A percentile compares a stretch with the other conserved stretches of the same genome.
Evolutionary conservation across 2,888 invertebrate species (phyloP).

Genomic region (Esperia sulphurella): DNA sequence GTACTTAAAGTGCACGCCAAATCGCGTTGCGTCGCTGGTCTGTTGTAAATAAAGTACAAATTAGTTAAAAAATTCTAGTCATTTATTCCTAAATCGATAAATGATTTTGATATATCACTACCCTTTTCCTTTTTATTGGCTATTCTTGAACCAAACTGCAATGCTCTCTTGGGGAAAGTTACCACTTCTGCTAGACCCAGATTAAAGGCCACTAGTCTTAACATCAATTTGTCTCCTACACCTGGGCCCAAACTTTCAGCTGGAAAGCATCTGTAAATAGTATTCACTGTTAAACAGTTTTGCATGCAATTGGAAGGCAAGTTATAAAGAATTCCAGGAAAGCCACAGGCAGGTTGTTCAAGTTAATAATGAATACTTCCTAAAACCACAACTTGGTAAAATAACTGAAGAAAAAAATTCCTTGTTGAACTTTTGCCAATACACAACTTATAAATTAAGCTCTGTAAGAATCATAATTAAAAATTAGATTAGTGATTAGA

Average conservation of each 20-base stretch:
- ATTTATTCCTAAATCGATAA: constrained; percentile 26
- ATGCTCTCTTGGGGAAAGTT: constrained; percentile 91
- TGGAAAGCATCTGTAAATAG: constrained; percentile 76
- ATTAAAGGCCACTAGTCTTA: constrained; percentile 85
- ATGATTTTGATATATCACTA: constrained; percentile 82
- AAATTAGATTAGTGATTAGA: no score
- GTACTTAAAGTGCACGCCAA: no score
- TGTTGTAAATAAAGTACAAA: constrained; percentile 3
- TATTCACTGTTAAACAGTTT: not conserved
- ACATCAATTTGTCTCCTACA: constrained; percentile 94
- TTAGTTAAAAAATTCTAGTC: constrained; percentile 10
- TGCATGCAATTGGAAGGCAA: no score
- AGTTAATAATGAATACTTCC: no score
- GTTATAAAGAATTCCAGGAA: no score
- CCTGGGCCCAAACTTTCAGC: constrained; percentile 82
- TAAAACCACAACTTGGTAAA: no score
- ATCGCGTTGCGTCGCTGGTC: no score
- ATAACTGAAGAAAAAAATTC: no score
- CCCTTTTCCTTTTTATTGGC: constrained; percentile 95
- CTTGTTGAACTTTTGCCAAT: no score
- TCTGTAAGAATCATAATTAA: no score
- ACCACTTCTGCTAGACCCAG: constrained; percentile 83
- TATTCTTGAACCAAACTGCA: constrained; percentile 98
- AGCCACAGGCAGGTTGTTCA: no score
- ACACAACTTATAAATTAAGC: no score